Evolutionary conservation across 2,888 invertebrate genomes (phyloP).

Genomic region (Ceramica pisi): DNA sequence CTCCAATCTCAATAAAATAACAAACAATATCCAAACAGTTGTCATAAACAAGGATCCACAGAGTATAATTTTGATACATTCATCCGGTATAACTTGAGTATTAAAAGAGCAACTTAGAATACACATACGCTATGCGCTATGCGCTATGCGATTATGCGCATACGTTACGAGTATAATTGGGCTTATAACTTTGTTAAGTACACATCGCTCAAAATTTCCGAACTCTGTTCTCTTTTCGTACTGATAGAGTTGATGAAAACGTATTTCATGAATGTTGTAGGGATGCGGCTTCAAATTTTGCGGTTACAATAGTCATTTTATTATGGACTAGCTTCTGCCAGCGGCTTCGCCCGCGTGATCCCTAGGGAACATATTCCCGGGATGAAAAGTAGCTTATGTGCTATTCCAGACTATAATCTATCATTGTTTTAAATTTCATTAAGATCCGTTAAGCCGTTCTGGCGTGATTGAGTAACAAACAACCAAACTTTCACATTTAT

Average conservation of each 20-base stretch:
- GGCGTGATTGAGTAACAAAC: too few relatives aligned
- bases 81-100: neutral
- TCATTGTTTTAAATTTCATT: too few relatives aligned
- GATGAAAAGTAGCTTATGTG: too few relatives aligned
- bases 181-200: conserved; percentile 25
- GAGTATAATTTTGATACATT: conserved; percentile 3
- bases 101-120: conserved; percentile 26
- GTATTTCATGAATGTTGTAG: neutral
- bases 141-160: conserved; percentile 40
- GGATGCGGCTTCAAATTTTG: neutral
- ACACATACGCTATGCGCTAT: conserved; percentile 8
- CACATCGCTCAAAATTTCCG: neutral
- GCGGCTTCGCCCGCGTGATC: too few relatives aligned
- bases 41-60: neutral
- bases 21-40: neutral
- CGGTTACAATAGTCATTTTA: too few relatives aligned
- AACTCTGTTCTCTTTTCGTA: conserved; percentile 32
- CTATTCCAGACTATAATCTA: too few relatives aligned
- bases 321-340: too few relatives aligned
- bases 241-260: neutral
- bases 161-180: conserved; percentile 36
- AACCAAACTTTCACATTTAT: too few relatives aligned
- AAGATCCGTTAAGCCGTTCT: too few relatives aligned
- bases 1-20: neutral
- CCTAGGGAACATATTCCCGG: too few relatives aligned